Evolutionary conservation across 2,113 vertebrate species (phyloP).

Genomic region (Bubalus kerabau): DNA sequence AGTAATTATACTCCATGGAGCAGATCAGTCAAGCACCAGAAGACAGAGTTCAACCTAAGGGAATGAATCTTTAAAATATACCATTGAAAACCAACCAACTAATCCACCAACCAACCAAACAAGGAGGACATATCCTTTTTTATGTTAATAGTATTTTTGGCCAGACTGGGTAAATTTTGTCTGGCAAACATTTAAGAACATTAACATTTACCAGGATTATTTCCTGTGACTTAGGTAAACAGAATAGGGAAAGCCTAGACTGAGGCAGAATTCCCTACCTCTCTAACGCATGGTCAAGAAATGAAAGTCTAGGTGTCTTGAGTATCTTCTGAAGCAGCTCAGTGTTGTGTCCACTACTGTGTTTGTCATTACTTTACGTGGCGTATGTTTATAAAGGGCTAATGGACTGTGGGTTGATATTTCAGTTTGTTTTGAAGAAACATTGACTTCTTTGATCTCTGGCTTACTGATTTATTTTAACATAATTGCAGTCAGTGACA

Average conservation of each 20-base stretch:
- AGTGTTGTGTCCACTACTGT: not conserved
- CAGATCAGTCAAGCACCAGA: not conserved
- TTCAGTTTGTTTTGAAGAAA: not conserved
- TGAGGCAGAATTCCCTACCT: not conserved
- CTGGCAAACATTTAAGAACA: not conserved
- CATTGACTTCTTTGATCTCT: not conserved
- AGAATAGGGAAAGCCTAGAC: not conserved
- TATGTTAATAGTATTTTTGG: not conserved
- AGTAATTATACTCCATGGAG: not conserved
- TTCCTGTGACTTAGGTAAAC: not conserved
- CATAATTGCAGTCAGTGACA: not conserved
- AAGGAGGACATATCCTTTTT: not conserved
- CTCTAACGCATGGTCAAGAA: not conserved
- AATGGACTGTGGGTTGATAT: not conserved
- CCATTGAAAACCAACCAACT: not conserved
- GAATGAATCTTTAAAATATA: constrained; percentile 17
- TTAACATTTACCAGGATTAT: not conserved
- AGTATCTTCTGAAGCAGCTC: not conserved
- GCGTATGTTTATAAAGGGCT: not conserved
- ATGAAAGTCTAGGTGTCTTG: not conserved
- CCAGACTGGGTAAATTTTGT: not conserved
- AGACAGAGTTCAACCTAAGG: not conserved
- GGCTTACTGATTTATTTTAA: not conserved
- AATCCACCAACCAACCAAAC: not conserved
- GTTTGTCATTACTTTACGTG: not conserved